Percentiles rank a stretch among this genome's conserved stretches.
These are phyloP conservation scores for Clarias magur DNA, from an alignment of 2,113 vertebrate species.

Conservation along the genomic window DNA sequence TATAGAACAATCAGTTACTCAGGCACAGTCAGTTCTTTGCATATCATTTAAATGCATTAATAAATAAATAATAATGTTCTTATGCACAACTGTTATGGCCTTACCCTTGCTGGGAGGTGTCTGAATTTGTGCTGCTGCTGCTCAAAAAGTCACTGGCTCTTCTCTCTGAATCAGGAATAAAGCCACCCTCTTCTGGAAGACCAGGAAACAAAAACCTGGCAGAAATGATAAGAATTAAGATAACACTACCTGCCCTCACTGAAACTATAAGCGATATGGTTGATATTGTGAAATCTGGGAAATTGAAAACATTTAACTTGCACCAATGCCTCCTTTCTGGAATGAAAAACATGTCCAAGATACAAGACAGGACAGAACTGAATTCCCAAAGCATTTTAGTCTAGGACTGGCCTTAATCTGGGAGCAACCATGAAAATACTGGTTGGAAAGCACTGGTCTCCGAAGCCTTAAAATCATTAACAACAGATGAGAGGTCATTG, in stretches of 20 bases:
- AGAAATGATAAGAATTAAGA: not conserved
- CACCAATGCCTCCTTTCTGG: not conserved
- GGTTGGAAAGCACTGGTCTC: not conserved
- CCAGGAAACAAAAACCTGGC: constrained; percentile 93
- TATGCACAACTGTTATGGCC: not conserved
- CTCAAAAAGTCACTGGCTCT: constrained; percentile 70
- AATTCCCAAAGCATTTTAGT: not conserved
- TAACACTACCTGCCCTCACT: not conserved
- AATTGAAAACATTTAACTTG: not conserved
- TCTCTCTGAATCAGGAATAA: constrained; percentile 76
- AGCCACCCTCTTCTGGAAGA: constrained; percentile 88
- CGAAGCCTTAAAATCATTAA: not conserved
- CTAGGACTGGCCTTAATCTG: not conserved
- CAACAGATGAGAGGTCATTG: not conserved
- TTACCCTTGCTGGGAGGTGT: constrained; percentile 80
- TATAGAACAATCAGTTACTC: not conserved
- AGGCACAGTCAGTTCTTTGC: not conserved
- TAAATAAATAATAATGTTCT: no score
- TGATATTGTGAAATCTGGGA: not conserved
- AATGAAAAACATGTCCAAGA: not conserved
- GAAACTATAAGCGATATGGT: not conserved
- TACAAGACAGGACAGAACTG: not conserved
- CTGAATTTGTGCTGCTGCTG: constrained; percentile 61
- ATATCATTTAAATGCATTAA: not conserved
- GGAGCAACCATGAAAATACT: not conserved